A percentile compares a stretch with the other conserved stretches of the same genome.
phyloP scores from a whole-genome alignment of 2,113 vertebrate genomes.

The Rafetus swinhoei region DNA sequence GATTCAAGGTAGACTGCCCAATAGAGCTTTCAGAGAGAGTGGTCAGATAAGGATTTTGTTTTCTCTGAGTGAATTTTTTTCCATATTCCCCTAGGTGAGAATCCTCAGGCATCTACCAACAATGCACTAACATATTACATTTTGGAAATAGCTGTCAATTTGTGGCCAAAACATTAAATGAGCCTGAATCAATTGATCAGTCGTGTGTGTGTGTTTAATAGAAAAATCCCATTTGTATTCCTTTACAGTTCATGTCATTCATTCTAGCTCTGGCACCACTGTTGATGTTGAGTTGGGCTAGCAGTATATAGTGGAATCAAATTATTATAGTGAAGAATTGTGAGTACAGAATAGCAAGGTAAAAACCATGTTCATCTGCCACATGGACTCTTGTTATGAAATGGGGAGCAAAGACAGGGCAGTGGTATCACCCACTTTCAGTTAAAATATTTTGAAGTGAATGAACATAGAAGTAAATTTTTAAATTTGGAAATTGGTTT shows the following conservation, averaged over 20 bases:
- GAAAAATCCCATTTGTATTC: not conserved
- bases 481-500: not conserved
- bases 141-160: not conserved
- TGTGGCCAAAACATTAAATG: slow-evolving; percentile 10
- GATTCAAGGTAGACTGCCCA: not conserved
- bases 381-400: not conserved
- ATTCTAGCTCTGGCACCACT: not conserved
- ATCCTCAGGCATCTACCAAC: not conserved
- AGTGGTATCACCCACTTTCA: not conserved
- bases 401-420: not conserved
- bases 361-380: not conserved
- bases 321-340: not conserved
- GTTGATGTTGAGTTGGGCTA: not conserved
- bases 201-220: not conserved
- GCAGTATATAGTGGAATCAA: not conserved
- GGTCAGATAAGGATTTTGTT: not conserved
- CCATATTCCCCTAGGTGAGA: not conserved
- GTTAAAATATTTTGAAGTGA: not conserved
- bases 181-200: not conserved
- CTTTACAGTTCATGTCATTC: not conserved
- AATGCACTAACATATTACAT: rapidly evolving
- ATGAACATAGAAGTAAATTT: not conserved
- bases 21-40: not conserved
- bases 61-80: not conserved
- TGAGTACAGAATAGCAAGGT: not conserved